A percentile compares a stretch with the other conserved stretches of the same genome.
Conservation (phyloP, 2,797 vertebrate genomes). For the Melopsittacus undulatus region DNA sequence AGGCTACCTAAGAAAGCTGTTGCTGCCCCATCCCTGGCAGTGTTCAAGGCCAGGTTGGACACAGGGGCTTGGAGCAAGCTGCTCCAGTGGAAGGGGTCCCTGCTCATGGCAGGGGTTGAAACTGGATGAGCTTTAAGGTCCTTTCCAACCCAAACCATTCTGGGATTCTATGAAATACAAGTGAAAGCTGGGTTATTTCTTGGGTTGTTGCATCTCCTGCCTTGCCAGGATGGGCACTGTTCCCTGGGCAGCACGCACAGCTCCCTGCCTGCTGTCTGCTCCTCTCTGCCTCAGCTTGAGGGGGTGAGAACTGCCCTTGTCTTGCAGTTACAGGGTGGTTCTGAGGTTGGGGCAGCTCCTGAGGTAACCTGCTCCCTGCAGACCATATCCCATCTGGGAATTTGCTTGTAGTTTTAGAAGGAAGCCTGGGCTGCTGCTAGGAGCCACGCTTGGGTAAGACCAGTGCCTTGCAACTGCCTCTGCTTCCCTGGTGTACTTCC, state of each 20-base stretch:
- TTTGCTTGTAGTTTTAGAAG: not conserved
- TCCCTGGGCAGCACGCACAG: accelerated
- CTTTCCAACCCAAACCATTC: not conserved
- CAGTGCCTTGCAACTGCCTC: not conserved
- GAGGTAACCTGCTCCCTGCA: not conserved
- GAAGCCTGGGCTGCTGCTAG: not conserved
- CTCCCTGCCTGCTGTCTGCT: not conserved
- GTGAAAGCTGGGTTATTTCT: not conserved
- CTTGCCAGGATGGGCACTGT: not conserved
- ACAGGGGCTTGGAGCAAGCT: no score
- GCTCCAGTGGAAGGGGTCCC: no score
- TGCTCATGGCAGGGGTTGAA: not conserved
- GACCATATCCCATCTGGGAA: not conserved
- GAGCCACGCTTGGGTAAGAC: not conserved
- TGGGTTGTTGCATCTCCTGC: accelerated
- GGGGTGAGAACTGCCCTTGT: not conserved
- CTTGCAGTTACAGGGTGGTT: not conserved
- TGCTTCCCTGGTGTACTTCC: not conserved
- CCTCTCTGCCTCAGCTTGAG: not conserved
- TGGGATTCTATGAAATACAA: not conserved
- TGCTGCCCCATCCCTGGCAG: no score
- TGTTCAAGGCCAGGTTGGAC: no score
- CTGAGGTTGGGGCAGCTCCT: not conserved
- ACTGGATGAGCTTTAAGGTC: not conserved
- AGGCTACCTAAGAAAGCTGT: no score